Percentiles rank a stretch among this genome's conserved stretches.
These are phyloP conservation scores for Etheostoma nigrum DNA, from an alignment of 2,797 vertebrate genomes.

Conservation along the genomic window DNA sequence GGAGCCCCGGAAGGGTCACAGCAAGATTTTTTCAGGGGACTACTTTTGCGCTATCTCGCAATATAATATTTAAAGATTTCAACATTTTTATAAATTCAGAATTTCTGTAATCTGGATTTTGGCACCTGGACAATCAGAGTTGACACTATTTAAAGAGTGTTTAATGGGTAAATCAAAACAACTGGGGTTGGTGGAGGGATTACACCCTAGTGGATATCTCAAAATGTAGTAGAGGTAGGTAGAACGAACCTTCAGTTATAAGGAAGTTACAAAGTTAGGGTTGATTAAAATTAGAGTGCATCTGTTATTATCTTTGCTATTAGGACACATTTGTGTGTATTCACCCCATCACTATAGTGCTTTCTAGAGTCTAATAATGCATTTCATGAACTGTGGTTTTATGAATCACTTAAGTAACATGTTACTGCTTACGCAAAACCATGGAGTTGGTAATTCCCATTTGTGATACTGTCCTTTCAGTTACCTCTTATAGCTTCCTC, in stretches of 20 bases:
- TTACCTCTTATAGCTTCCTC: neutral
- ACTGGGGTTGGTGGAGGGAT: neutral
- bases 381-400: neutral
- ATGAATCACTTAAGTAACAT: neutral
- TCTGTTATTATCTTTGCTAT: no score
- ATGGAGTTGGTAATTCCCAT: neutral
- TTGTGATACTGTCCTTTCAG: neutral
- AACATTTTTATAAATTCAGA: no score
- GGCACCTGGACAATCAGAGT: no score
- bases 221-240: neutral
- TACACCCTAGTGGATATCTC: neutral
- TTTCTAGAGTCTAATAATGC: neutral
- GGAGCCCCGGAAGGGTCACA: no score
- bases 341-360: neutral
- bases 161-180: neutral
- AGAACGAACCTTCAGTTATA: neutral
- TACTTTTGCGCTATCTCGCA: no score
- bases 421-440: neutral
- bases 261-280: neutral
- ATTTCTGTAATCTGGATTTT: no score
- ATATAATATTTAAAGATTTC: no score
- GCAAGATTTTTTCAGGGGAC: no score
- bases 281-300: no score
- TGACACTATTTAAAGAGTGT: no score
- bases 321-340: no score